Evolutionary conservation across 2,797 vertebrate species (phyloP).

Genomic region (Babyrousa celebensis): DNA sequence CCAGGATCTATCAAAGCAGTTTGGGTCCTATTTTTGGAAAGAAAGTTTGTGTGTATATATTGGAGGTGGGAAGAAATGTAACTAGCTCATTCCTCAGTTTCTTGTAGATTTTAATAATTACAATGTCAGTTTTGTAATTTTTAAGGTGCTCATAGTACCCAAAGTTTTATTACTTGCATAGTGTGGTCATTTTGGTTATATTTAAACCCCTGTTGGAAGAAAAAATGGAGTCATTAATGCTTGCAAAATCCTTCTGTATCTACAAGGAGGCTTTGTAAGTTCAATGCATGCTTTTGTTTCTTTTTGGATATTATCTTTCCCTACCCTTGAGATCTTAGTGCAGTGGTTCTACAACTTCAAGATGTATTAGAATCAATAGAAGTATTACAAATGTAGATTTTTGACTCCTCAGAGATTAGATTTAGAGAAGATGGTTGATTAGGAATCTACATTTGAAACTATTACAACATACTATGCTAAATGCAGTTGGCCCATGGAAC

Average conservation of each 20-base stretch:
- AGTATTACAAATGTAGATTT: not conserved
- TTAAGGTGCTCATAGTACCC: not conserved
- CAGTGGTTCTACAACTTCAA: not conserved
- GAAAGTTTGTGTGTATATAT: not conserved
- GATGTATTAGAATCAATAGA: not conserved
- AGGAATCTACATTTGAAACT: conserved; percentile 44
- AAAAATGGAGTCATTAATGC: not conserved
- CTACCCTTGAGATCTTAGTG: not conserved
- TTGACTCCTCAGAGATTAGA: not conserved
- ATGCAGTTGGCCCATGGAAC: not conserved
- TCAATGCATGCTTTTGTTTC: not conserved
- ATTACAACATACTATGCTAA: not conserved
- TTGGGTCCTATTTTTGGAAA: not conserved
- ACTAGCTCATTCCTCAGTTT: not conserved
- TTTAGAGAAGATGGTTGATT: conserved; percentile 28
- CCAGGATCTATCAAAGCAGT: not conserved
- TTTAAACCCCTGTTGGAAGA: not conserved
- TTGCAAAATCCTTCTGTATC: not conserved
- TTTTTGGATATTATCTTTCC: conserved; percentile 6
- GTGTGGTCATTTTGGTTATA: not conserved
- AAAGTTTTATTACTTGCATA: not conserved
- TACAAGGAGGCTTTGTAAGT: not conserved
- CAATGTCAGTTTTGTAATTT: conserved; percentile 8
- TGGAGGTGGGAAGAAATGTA: not conserved
- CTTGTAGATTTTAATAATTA: not conserved